Conservation (phyloP, 2,888 invertebrate genomes). For the Trachelus iudaicus region DNA sequence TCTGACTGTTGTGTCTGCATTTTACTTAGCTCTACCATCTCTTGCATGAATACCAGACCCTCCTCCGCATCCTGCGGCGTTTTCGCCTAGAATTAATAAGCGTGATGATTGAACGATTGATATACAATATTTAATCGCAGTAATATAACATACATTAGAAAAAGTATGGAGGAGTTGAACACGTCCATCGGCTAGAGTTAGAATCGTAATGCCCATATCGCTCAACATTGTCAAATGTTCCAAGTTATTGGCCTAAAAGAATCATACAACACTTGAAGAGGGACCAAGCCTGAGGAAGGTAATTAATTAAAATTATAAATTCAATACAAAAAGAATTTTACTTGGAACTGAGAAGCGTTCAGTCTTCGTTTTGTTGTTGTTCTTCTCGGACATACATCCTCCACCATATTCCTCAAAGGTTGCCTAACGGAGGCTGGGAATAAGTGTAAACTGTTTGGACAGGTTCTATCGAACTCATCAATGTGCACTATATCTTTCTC, state of each 20-base stretch:
- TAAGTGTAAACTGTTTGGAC: constrained; percentile 86
- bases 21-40: constrained; percentile 92
- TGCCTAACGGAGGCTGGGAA: constrained; percentile 86
- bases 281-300: background rate
- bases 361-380: constrained; percentile 70
- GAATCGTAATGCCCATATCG: constrained; percentile 95
- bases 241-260: constrained; percentile 80
- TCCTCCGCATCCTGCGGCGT: constrained; percentile 89
- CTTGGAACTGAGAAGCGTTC: constrained; percentile 78
- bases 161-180: constrained; percentile 93
- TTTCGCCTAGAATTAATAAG: constrained; percentile 74
- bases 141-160: constrained; percentile 76
- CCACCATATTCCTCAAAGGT: constrained; percentile 86
- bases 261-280: background rate
- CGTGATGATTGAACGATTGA: constrained; percentile 6
- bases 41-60: constrained; percentile 95
- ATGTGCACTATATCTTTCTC: constrained; percentile 65
- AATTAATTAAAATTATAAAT: background rate
- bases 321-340: constrained; percentile 33
- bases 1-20: constrained; percentile 73
- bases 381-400: constrained; percentile 80
- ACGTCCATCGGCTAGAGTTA: constrained; percentile 88
- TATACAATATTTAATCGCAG: constrained; percentile 9
- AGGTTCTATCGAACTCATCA: constrained; percentile 78
- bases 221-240: constrained; percentile 88